Percentiles rank a stretch among this genome's conserved stretches.
These are phyloP conservation scores for Neogale vison DNA, from an alignment of 2,113 vertebrate species.

Conservation along the genomic window DNA sequence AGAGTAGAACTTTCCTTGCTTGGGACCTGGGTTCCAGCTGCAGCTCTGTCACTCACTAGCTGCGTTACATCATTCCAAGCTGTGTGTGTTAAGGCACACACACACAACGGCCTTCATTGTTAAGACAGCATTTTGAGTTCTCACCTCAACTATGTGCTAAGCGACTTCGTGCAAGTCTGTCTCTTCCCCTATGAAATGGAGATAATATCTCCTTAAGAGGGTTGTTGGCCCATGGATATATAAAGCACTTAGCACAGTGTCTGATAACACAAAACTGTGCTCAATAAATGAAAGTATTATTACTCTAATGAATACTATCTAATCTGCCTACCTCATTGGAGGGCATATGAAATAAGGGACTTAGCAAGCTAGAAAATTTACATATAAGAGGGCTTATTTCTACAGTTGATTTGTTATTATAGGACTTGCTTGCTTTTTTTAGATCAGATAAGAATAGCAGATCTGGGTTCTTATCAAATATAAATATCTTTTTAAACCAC, in stretches of 20 bases:
- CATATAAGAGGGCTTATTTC: not conserved
- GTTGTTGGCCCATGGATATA: not conserved
- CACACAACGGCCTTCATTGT: not conserved
- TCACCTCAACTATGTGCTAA: not conserved
- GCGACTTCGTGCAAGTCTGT: not conserved
- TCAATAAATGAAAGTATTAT: not conserved
- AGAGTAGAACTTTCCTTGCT: not conserved
- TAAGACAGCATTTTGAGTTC: not conserved
- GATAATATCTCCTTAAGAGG: not conserved
- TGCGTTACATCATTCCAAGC: not conserved
- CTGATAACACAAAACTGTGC: not conserved
- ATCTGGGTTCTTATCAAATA: slow-evolving; percentile 26
- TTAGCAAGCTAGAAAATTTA: slow-evolving; percentile 16
- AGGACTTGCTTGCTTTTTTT: not conserved
- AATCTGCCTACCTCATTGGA: not conserved
- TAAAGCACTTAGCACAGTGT: not conserved
- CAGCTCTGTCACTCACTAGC: not conserved
- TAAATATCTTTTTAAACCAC: not conserved
- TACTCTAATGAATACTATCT: not conserved
- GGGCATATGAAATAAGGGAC: not conserved
- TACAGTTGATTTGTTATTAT: not conserved
- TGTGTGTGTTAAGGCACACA: not conserved
- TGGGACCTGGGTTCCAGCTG: not conserved
- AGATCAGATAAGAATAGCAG: slow-evolving; percentile 2
- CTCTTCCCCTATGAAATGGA: not conserved